Conservation (phyloP, 2,797 vertebrate species). For the Perdix hodgsoniae region DNA sequence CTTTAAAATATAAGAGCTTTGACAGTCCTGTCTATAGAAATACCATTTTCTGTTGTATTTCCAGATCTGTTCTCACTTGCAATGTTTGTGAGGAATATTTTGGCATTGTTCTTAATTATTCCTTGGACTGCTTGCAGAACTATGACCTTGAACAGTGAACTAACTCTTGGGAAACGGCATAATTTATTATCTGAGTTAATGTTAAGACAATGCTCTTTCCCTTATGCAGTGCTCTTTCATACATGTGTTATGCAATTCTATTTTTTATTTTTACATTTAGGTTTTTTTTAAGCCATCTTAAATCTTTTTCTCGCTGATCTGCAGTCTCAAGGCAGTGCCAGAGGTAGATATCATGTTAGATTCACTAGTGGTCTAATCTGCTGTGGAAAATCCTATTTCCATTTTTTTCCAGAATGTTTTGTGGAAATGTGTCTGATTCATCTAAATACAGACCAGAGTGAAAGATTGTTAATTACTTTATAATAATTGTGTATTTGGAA, state of each 20-base stretch:
- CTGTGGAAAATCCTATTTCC: conserved; percentile 16
- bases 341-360: neutral
- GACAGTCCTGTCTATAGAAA: neutral
- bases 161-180: neutral
- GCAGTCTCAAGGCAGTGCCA: accelerated
- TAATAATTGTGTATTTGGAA: neutral
- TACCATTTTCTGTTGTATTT: conserved; percentile 19
- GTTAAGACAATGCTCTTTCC: neutral
- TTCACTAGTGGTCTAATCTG: neutral
- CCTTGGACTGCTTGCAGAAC: neutral
- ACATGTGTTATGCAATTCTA: neutral
- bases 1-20: neutral
- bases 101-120: conserved; percentile 42
- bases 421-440: neutral
- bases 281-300: neutral
- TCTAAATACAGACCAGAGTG: neutral
- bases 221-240: neutral
- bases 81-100: neutral
- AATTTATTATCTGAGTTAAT: neutral
- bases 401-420: neutral
- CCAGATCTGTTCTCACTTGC: neutral
- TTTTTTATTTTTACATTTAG: too few relatives aligned
- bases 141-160: neutral
- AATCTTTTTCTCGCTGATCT: neutral
- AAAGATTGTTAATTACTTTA: neutral